Percentiles rank a stretch among this genome's conserved stretches.
phyloP scores from a whole-genome alignment of 1,140 invertebrate species.

The Saccostrea glomerata region DNA sequence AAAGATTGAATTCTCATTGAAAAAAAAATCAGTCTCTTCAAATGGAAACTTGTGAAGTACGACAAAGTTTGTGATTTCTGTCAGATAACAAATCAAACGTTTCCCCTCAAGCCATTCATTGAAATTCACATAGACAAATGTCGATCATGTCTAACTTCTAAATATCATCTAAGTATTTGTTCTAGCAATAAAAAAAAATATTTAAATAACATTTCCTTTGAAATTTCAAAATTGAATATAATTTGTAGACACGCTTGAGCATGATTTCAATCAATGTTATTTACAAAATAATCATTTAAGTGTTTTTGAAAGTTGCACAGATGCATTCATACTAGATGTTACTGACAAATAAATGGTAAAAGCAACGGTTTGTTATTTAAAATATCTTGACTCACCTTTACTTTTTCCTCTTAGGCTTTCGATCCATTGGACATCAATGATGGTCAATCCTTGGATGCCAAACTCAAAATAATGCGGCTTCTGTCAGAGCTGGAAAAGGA shows the following conservation, averaged over 20 bases:
- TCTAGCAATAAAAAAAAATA: neutral
- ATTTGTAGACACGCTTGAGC: neutral
- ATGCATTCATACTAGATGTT: too few species aligned
- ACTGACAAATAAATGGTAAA: too few species aligned
- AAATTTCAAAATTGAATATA: neutral
- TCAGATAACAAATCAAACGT: neutral
- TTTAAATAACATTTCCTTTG: neutral
- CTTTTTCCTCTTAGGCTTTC: neutral
- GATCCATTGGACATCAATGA: conserved; percentile 45
- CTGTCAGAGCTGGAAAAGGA: conserved; percentile 37
- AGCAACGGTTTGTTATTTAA: too few species aligned
- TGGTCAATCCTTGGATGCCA: conserved; percentile 38
- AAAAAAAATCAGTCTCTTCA: neutral
- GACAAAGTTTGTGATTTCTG: neutral
- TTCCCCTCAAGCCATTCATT: neutral
- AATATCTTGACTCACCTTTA: too few species aligned
- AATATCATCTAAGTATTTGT: conserved; percentile 7
- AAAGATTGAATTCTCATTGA: neutral
- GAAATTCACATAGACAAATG: neutral
- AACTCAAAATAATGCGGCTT: conserved; percentile 34
- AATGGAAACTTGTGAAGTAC: neutral
- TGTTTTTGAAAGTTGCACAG: too few species aligned
- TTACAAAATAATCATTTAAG: too few species aligned
- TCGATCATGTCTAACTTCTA: neutral
- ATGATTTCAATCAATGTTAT: too few species aligned